These are phyloP conservation scores for Dendronephthya gigantea DNA, from an alignment of 64 coral and sea anemone species.

Conservation along the genomic window DNA sequence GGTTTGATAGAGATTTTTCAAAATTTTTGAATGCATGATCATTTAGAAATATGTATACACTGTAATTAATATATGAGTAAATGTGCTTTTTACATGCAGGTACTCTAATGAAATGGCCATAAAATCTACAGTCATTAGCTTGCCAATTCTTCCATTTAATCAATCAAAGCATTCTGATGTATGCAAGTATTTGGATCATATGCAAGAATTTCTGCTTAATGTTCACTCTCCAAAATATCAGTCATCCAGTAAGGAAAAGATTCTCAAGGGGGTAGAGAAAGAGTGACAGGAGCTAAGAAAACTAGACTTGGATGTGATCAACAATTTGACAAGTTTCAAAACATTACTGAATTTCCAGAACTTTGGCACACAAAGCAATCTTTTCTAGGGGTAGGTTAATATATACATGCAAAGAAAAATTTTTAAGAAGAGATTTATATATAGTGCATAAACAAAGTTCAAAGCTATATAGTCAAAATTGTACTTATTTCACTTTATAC, in stretches of 20 bases:
- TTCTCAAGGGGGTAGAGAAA: conserved; percentile 46
- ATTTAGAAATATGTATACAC: not conserved
- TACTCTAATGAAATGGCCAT: conserved; percentile 44
- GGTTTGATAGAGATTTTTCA: not conserved
- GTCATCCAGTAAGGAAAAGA: conserved; percentile 17
- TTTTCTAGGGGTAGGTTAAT: conserved; percentile 38
- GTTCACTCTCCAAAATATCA: not conserved
- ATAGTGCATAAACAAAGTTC: no score
- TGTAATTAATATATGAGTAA: not conserved
- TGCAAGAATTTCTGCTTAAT: conserved; percentile 44
- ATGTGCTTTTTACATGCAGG: not conserved
- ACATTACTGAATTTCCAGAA: conserved; percentile 41
- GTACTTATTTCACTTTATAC: not conserved
- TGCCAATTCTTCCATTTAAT: conserved; percentile 47
- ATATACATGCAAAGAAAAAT: no score
- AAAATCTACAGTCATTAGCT: conserved; percentile 39
- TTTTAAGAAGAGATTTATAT: no score
- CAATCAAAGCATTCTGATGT: conserved; percentile 60
- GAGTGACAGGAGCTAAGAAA: conserved; percentile 56
- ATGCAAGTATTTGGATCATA: conserved; percentile 33
- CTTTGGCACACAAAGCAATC: conserved; percentile 68
- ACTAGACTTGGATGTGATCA: conserved; percentile 63
- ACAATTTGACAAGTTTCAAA: no score
- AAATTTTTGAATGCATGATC: not conserved
- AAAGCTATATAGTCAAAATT: not conserved